These are phyloP conservation scores for Aleiodes testaceus DNA, from an alignment of 2,888 invertebrate species.

Conservation along the genomic window DNA sequence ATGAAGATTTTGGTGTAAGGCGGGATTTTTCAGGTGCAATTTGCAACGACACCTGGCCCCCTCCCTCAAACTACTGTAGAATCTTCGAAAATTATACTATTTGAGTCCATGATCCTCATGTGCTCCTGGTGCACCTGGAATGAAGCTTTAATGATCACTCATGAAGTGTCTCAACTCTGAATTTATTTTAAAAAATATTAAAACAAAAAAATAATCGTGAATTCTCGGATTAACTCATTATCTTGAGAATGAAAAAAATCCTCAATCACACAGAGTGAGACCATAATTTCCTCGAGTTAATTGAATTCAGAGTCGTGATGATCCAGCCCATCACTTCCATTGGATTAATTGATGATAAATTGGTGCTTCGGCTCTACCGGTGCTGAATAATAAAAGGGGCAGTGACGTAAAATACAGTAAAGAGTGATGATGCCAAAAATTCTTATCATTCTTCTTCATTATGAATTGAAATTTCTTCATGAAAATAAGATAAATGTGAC, in stretches of 20 bases:
- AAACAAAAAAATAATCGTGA: no score
- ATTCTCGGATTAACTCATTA: no score
- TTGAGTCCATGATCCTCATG: constrained; percentile 48
- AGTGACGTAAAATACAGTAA: constrained; percentile 6
- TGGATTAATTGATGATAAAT: constrained; percentile 43
- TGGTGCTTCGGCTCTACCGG: constrained; percentile 28
- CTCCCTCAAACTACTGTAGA: constrained; percentile 38
- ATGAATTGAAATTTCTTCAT: constrained; percentile 22
- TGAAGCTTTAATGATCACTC: not conserved
- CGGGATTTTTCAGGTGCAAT: constrained; percentile 46
- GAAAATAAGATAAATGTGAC: not conserved
- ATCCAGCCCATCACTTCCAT: not conserved
- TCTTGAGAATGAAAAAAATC: no score
- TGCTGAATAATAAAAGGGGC: constrained; percentile 31
- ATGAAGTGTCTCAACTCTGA: not conserved
- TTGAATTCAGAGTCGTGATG: not conserved
- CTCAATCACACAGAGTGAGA: no score
- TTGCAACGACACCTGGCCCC: constrained; percentile 41
- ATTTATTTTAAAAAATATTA: no score
- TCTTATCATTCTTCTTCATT: not conserved
- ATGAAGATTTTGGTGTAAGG: constrained; percentile 35
- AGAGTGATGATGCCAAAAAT: not conserved
- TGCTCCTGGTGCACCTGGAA: constrained; percentile 51
- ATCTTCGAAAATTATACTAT: constrained; percentile 40
- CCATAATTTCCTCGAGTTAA: no score